Evolutionary conservation across 1,140 invertebrate species (phyloP), one percentile per base, ranked within the genome.

Genomic region (Sinonovacula constricta): DNA sequence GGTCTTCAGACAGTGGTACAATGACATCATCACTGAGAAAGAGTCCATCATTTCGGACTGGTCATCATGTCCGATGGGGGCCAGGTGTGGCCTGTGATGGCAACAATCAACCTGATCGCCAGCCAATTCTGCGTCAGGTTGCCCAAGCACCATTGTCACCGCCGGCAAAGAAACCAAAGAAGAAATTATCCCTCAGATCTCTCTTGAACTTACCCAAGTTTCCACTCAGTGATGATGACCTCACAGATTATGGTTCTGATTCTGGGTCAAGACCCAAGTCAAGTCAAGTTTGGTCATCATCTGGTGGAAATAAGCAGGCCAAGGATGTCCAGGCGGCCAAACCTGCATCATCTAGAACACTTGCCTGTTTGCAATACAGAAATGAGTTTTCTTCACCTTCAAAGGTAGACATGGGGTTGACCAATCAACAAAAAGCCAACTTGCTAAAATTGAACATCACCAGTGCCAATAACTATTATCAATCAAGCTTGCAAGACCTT

Each of bases 21-120:
- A 75, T 75, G 57, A 75, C 71, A 65, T 75, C 71, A 54, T 75
- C 71, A 3, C 51, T 75, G 45, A 62, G 71, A 31, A 75, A 75
- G 34, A 75, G 71, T 33, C 71, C 71, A 26, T 75, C 71, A 26
- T 18, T 75, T 1, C 65, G 63, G 45, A 75, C 57, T 56, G 62
- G 71, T 1, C 71, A 75, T 56, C 71, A 75, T 66, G 71, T 75
- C 1, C 49, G 71, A 45, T 75, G 71, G 71, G 71, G 60, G 10
- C 71, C 71, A 26, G 71, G 60, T 5, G 71, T 75, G 62, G 60
- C 56, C 30, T 66, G 56, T 34, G 66, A 62, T 36, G 15, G 53
- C 18, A 26, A 49, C 18, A 49, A 66, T 14, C 7, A 33, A 33
- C 15, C 18, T 65, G 62, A 31, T 33, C 18, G 36, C n/a, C 10